These are phyloP conservation scores for Silurus aristotelis DNA, from an alignment of 2,797 vertebrate species.

Conservation along the genomic window DNA sequence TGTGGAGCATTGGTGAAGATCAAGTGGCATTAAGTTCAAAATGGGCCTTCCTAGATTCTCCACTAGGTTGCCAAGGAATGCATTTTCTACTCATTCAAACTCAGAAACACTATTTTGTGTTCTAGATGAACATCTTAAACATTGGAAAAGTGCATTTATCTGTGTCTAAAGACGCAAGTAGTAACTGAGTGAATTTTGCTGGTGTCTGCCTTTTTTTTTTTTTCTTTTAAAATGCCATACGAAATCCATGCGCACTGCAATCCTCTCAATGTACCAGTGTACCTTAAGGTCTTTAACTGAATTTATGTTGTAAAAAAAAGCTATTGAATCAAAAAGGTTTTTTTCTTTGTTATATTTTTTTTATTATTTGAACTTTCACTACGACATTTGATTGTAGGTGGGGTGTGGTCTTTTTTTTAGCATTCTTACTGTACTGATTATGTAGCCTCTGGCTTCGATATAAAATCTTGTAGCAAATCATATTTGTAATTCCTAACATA, in stretches of 20 bases:
- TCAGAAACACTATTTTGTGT: constrained; percentile 6
- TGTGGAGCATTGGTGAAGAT: constrained; percentile 87
- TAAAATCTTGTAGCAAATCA: constrained; percentile 42
- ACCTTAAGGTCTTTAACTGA: constrained; percentile 23
- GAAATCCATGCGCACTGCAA: constrained; percentile 6
- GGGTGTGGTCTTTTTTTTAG: constrained; percentile 34
- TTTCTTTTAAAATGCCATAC: neutral
- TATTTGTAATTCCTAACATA: constrained; percentile 42
- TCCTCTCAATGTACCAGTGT: constrained; percentile 22
- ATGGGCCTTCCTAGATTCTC: constrained; percentile 1
- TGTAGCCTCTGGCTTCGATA: constrained; percentile 35
- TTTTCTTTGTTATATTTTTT: constrained; percentile 6
- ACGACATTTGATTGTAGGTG: constrained; percentile 42
- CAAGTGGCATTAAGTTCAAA: neutral
- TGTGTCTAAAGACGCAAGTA: neutral
- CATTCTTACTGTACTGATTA: constrained; percentile 40
- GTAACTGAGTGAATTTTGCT: constrained; percentile 6
- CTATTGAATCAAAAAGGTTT: constrained; percentile 34
- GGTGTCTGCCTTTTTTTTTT: neutral
- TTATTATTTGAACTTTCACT: constrained; percentile 13
- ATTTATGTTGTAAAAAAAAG: constrained; percentile 22
- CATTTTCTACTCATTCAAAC: constrained; percentile 13
- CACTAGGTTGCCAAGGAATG: constrained; percentile 4
- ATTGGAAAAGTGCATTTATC: neutral
- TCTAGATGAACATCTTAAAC: constrained; percentile 7